These are phyloP conservation scores for Poecilia velifera DNA, from an alignment of 2,797 vertebrate genomes.

Conservation along the genomic window DNA sequence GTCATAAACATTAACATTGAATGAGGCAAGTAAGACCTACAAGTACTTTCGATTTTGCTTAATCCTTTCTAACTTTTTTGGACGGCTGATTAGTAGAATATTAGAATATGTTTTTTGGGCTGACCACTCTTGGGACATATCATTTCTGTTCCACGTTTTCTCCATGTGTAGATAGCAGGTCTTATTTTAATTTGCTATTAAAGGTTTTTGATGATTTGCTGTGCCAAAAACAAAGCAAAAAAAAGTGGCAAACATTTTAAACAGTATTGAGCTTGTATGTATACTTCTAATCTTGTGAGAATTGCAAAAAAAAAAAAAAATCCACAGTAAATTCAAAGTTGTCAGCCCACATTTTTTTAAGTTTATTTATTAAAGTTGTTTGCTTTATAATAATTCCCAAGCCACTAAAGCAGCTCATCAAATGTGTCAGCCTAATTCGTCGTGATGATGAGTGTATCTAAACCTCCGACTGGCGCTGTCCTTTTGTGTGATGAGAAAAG, in stretches of 20 bases:
- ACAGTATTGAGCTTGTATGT: background rate
- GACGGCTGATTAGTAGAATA: background rate
- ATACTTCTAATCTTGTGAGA: background rate
- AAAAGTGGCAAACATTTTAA: background rate
- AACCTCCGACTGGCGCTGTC: background rate
- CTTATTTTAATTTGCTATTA: background rate
- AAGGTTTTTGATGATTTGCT: background rate
- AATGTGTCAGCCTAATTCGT: background rate
- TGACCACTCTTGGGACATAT: background rate
- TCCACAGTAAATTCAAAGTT: background rate
- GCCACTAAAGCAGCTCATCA: background rate
- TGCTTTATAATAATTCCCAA: background rate
- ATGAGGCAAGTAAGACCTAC: background rate
- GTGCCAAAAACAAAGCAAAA: background rate
- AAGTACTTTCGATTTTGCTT: background rate
- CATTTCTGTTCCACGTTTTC: background rate
- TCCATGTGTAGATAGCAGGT: background rate
- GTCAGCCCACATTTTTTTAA: background rate
- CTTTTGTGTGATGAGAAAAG: constrained; percentile 7
- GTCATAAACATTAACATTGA: background rate
- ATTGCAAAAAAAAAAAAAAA: background rate
- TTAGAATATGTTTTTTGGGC: background rate
- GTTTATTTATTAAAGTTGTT: background rate
- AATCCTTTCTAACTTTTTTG: background rate
- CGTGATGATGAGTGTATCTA: background rate